Evolutionary conservation across 2,113 vertebrate species (phyloP).

Genomic region (Corapipo altera): DNA sequence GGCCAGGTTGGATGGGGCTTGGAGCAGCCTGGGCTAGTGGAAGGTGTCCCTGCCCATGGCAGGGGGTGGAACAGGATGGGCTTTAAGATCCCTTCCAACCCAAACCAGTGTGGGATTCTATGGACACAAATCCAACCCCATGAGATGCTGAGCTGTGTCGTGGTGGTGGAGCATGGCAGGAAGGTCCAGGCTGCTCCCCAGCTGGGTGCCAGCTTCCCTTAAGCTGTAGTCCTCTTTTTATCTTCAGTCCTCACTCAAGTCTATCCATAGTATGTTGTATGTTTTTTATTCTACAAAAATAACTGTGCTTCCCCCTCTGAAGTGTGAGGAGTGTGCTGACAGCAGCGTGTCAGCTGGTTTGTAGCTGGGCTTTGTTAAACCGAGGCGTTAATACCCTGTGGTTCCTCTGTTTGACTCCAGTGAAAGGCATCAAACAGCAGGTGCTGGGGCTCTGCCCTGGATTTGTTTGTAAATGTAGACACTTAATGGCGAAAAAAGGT

Average conservation of each 20-base stretch:
- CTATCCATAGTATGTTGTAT: neutral
- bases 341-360: neutral
- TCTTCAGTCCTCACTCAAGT: neutral
- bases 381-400: neutral
- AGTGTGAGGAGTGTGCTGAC: neutral
- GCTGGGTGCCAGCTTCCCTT: neutral
- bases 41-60: neutral
- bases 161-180: neutral
- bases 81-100: neutral
- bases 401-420: neutral
- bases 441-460: neutral
- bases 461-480: conserved; percentile 43
- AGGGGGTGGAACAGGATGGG: neutral
- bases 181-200: neutral
- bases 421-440: neutral
- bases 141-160: neutral
- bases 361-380: neutral
- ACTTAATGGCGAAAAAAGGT: conserved; percentile 40
- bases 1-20: fast-evolving
- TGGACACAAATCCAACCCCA: fast-evolving
- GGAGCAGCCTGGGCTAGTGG: fast-evolving
- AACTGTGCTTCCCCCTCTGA: neutral
- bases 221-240: neutral
- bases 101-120: neutral
- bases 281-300: neutral